Base-by-base conservation (phyloP, 2,113 vertebrate genomes). In the Andinoacara biseriatus region DNA sequence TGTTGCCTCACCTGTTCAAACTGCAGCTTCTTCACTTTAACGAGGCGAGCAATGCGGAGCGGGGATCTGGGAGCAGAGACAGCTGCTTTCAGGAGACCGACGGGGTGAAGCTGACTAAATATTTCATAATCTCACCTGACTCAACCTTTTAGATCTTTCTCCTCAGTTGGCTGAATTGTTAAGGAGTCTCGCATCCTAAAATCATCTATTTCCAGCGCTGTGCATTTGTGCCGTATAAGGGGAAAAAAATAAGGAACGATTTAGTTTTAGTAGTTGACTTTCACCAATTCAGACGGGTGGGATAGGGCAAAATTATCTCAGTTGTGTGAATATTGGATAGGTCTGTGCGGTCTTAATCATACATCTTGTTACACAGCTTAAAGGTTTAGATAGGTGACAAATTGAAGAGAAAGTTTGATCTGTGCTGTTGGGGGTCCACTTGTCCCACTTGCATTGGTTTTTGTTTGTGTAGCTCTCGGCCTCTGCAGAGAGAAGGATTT, bases 121-220 rank as follows among this genome's bases (percentile, higher is more conserved):
- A 67, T 79, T 85, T 87, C 22, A 80, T 38, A 2, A 52, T 49
- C 58, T 33, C 9, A 65, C 74, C 81, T 33, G 52, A 49, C 43
- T 85, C 79, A n/a, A 52, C 29, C 20, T 61, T 60, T 38, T n/a
- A 24, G 29, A 22, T 17, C 5, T 31, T 65, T 31, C 60, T 22
- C 31, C 9, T 3, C 57, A 57, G n/a, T 52, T 65, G 46, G 17
- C 38, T 52, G 18, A 54, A 40, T 61, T 38, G 26, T 52, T 6
- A 43, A n/a, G 15, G 7, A 20, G 43, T 29, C 49, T 11, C 43
- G 11, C 15, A 26, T 52, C 65, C 10, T 10, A 69, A 69, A 69
- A 29, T 7, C 15, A 69, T 29, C 65, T 0, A 1, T 69, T 69
- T 40, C 22, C 46, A 18, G 46, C 15, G 1, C 46, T 18, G 46